phyloP scores from a whole-genome alignment of 2,888 invertebrate genomes.

The Tetrapedia diversipes region DNA sequence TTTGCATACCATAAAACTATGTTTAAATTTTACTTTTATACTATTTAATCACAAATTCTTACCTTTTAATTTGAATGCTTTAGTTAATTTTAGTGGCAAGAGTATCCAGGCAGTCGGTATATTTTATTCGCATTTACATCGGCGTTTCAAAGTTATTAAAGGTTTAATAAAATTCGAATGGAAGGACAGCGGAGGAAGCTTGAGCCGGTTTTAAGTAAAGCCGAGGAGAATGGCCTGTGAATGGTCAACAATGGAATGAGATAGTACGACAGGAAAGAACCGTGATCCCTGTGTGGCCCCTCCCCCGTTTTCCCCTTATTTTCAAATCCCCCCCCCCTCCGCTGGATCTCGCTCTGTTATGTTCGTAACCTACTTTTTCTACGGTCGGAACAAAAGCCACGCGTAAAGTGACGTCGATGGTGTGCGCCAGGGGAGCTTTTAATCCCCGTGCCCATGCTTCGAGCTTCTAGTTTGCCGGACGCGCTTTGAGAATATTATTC shows the following conservation, averaged over 20 bases:
- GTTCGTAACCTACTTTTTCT: slow-evolving; percentile 18
- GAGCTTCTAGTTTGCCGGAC: background rate
- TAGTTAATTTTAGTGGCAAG: no score
- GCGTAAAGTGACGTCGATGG: slow-evolving; percentile 9
- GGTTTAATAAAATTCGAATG: background rate
- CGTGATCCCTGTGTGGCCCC: background rate
- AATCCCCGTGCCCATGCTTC: background rate
- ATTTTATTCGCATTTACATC: no score
- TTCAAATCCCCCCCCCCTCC: slow-evolving; percentile 14
- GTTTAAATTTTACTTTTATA: no score
- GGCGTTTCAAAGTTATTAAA: background rate
- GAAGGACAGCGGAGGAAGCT: background rate
- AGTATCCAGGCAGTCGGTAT: no score
- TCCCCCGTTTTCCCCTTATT: background rate
- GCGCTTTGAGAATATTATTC: background rate
- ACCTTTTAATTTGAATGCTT: no score
- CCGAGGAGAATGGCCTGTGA: background rate
- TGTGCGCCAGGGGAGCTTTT: background rate
- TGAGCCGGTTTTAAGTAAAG: background rate
- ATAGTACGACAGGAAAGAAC: background rate
- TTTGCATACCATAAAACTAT: no score
- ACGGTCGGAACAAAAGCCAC: slow-evolving; percentile 13
- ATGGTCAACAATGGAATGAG: background rate
- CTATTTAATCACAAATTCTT: no score
- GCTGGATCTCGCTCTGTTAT: background rate